Evolutionary conservation across 2,888 invertebrate genomes (phyloP).

Genomic region (Neria commutata): DNA sequence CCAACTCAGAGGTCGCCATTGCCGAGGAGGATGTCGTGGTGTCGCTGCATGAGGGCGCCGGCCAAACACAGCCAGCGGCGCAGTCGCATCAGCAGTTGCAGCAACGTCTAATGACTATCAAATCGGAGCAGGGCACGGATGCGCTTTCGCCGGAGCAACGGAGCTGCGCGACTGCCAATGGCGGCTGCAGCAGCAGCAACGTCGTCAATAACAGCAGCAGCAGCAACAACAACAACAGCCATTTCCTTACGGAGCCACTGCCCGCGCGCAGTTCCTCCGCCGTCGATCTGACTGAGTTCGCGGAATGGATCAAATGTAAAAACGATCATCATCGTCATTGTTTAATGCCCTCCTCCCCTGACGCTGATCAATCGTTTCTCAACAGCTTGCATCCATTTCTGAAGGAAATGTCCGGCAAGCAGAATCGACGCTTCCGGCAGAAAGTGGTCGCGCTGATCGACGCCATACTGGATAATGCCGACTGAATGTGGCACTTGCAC

Average conservation of each 20-base stretch:
- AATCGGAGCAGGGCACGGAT: constrained; percentile 8
- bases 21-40: constrained; percentile 43
- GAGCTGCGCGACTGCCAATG: not conserved
- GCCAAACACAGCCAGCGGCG: no score
- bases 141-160: not conserved
- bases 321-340: constrained; percentile 40
- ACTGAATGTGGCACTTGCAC: no score
- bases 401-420: constrained; percentile 55
- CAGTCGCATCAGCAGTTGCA: constrained; percentile 2
- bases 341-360: constrained; percentile 37
- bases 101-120: constrained; percentile 14
- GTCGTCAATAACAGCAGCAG: constrained; percentile 14
- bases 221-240: constrained; percentile 9
- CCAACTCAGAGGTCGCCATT: constrained; percentile 35
- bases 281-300: constrained; percentile 48
- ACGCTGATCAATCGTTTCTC: constrained; percentile 55
- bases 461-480: constrained; percentile 49
- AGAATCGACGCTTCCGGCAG: constrained; percentile 55
- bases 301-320: constrained; percentile 52
- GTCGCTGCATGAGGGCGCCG: constrained; percentile 35
- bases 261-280: constrained; percentile 21
- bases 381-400: constrained; percentile 55
- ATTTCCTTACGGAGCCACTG: not conserved
- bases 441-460: constrained; percentile 54
- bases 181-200: not conserved